Conservation (phyloP, 2,888 invertebrate species). For the Troilus luridus region DNA sequence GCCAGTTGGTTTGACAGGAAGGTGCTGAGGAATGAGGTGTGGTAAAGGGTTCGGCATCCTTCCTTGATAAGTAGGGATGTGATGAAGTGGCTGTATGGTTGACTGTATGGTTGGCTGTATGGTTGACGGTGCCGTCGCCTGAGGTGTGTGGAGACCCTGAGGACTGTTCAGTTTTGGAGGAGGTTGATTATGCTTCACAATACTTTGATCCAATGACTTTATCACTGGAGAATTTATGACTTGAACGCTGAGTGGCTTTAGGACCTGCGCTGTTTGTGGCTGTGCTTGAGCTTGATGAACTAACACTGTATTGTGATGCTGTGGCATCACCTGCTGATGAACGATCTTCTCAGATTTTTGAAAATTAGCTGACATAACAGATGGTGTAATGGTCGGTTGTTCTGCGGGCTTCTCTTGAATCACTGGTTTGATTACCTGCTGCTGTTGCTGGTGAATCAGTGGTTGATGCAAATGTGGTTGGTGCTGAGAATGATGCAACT, state of each 20-base stretch:
- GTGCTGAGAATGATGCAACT: conserved; percentile 36
- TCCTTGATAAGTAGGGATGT: conserved; percentile 26
- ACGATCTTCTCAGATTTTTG: conserved; percentile 58
- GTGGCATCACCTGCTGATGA: conserved; percentile 60
- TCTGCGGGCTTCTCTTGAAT: conserved; percentile 57
- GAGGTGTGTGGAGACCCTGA: not conserved
- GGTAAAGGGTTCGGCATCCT: conserved; percentile 48
- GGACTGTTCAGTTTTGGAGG: conserved; percentile 52
- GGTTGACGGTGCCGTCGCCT: not conserved
- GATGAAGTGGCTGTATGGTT: not conserved
- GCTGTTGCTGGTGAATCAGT: conserved; percentile 50
- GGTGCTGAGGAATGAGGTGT: conserved; percentile 54
- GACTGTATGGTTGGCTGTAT: not conserved
- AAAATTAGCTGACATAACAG: conserved; percentile 51
- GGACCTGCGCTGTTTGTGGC: conserved; percentile 54
- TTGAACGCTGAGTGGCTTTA: conserved; percentile 50
- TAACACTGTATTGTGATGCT: conserved; percentile 44
- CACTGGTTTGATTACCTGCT: conserved; percentile 56
- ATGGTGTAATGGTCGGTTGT: conserved; percentile 49
- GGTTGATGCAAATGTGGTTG: conserved; percentile 59
- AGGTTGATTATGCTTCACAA: not conserved
- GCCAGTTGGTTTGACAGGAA: conserved; percentile 51
- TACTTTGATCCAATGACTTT: conserved; percentile 41
- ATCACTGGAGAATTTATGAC: conserved; percentile 53
- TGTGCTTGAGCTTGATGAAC: conserved; percentile 56